A percentile compares a stretch with the other conserved stretches of the same genome.
Conservation (phyloP, 2,113 vertebrate species). For the Dasyornis broadbenti region DNA sequence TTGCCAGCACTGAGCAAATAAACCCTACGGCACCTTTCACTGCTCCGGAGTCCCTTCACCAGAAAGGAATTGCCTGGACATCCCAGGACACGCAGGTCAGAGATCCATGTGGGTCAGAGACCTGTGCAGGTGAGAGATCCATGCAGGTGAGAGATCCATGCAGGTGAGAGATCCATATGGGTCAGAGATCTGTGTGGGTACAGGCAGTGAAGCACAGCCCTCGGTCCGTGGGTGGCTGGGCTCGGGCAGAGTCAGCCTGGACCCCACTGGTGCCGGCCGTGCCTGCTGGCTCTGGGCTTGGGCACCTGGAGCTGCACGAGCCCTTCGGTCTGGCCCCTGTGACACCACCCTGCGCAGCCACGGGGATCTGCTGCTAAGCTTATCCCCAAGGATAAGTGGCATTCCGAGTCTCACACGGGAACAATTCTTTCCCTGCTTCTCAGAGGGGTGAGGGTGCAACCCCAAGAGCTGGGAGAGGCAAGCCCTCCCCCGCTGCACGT, state of each 20-base stretch:
- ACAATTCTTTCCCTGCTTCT: neutral
- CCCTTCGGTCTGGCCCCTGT: accelerated
- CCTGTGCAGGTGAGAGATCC: accelerated
- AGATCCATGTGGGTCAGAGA: accelerated
- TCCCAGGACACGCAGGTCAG: accelerated
- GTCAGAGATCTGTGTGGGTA: too few species aligned
- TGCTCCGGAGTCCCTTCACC: neutral
- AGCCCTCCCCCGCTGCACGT: accelerated
- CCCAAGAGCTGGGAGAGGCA: neutral
- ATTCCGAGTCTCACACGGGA: neutral
- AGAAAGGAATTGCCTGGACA: accelerated
- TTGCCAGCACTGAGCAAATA: neutral
- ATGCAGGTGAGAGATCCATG: accelerated
- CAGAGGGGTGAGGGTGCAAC: accelerated
- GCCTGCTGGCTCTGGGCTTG: accelerated
- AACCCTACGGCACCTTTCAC: neutral
- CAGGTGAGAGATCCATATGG: accelerated
- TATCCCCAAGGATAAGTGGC: accelerated
- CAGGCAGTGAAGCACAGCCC: accelerated
- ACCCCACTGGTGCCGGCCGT: accelerated
- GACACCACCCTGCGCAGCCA: accelerated
- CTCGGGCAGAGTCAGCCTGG: neutral
- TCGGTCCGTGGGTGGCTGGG: accelerated
- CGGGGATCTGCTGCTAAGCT: accelerated
- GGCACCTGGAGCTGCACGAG: accelerated